phyloP scores from a whole-genome alignment of 2,888 invertebrate species.

The Polyploca ridens region DNA sequence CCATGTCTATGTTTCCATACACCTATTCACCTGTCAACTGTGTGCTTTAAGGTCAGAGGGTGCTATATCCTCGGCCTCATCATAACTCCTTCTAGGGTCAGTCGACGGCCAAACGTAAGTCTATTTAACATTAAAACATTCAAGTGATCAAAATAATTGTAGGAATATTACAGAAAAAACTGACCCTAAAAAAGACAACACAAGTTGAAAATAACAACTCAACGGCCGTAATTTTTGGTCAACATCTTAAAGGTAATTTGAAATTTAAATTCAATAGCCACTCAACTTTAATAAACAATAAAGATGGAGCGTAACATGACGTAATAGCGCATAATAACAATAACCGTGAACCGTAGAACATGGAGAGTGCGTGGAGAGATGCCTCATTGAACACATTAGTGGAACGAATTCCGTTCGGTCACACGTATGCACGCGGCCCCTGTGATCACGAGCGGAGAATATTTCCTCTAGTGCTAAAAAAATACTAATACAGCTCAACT shows the following conservation, averaged over 20 bases:
- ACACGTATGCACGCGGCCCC: background rate
- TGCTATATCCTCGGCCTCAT: no score
- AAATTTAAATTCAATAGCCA: conserved; percentile 6
- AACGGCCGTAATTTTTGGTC: background rate
- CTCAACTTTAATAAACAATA: conserved; percentile 7
- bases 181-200: background rate
- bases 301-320: conserved; percentile 12
- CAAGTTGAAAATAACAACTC: background rate
- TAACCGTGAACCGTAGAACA: conserved; percentile 26
- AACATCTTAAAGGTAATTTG: background rate
- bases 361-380: conserved; percentile 22
- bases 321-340: conserved; percentile 18
- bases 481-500: background rate
- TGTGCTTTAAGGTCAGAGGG: no score
- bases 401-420: conserved; percentile 37
- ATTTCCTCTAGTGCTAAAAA: background rate
- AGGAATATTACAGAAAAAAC: background rate
- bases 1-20: no score
- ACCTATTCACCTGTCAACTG: no score
- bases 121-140: no score
- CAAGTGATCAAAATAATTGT: background rate
- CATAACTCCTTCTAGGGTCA: no score
- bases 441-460: background rate
- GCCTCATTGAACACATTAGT: conserved; percentile 40
- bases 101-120: no score